These are phyloP conservation scores for Coronaproctus castanopsis DNA, from an alignment of 2,888 invertebrate genomes.

Conservation along the genomic window DNA sequence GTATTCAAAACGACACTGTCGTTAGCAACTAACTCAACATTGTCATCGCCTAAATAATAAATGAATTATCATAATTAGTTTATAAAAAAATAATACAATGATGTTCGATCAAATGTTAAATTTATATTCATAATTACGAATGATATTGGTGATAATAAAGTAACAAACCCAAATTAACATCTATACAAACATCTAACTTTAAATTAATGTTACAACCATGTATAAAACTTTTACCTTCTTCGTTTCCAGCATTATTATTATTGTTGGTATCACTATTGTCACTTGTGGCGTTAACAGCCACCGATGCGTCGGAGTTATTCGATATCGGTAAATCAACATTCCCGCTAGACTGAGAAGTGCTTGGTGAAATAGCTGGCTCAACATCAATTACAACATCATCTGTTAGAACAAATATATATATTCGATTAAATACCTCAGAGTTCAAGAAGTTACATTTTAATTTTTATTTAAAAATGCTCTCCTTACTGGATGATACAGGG, in stretches of 20 bases:
- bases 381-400: conserved; percentile 11
- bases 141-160: not conserved
- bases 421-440: too few species aligned
- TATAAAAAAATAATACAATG: too few species aligned
- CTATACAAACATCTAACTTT: too few species aligned
- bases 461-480: too few species aligned
- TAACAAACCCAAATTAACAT: not conserved
- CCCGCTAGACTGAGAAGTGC: not conserved
- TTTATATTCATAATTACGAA: not conserved
- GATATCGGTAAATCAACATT: not conserved
- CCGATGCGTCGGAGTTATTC: not conserved
- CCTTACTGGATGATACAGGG: not conserved
- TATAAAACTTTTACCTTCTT: conserved; percentile 13
- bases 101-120: too few species aligned
- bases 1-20: conserved; percentile 11
- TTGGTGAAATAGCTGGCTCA: not conserved
- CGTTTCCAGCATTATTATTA: conserved; percentile 11
- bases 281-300: conserved; percentile 2
- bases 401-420: too few species aligned
- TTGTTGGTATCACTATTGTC: conserved; percentile 3
- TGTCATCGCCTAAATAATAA: not conserved
- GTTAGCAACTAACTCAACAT: not conserved
- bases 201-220: too few species aligned
- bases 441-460: too few species aligned
- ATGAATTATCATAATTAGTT: not conserved